A percentile compares a stretch with the other conserved stretches of the same genome.
Conservation (phyloP, 2,888 invertebrate genomes). For the Drosophila mimetica region DNA sequence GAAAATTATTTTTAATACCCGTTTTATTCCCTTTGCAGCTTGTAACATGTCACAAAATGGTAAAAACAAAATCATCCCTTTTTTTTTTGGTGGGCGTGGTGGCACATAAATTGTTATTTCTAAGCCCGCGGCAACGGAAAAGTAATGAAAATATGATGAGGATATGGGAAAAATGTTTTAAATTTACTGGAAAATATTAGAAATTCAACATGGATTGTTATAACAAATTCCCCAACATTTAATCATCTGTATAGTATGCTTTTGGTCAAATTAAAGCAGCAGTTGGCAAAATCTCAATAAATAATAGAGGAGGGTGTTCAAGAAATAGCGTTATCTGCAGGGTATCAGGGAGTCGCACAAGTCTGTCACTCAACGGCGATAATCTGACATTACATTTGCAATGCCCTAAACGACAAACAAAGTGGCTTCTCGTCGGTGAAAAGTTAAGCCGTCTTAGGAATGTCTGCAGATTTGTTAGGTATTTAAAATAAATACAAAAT, state of each 20-base stretch:
- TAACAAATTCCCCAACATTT: not conserved
- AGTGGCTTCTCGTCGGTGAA: slow-evolving; percentile 3
- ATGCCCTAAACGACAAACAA: slow-evolving; percentile 10
- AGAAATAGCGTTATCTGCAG: slow-evolving; percentile 7
- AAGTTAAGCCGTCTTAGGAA: slow-evolving; percentile 17
- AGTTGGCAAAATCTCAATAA: slow-evolving; percentile 1
- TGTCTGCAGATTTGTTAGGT: not conserved
- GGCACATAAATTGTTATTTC: slow-evolving; percentile 32
- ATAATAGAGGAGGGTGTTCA: not conserved
- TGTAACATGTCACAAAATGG: slow-evolving; percentile 27
- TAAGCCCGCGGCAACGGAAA: slow-evolving; percentile 3
- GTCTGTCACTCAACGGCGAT: slow-evolving; percentile 6
- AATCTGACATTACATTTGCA: slow-evolving; percentile 8
- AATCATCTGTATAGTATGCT: not conserved
- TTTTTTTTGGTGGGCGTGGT: slow-evolving; percentile 29
- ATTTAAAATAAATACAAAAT: not conserved
- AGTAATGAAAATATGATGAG: not conserved
- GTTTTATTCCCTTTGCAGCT: slow-evolving; percentile 37
- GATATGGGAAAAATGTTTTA: not conserved
- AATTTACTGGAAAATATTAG: not conserved
- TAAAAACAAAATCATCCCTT: not conserved
- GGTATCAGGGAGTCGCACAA: slow-evolving; percentile 17
- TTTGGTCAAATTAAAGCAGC: slow-evolving; percentile 1
- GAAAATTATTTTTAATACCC: slow-evolving; percentile 29
- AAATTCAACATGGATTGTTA: not conserved